phyloP scores from a whole-genome alignment of 2,113 vertebrate genomes.

The Anhinga anhinga region DNA sequence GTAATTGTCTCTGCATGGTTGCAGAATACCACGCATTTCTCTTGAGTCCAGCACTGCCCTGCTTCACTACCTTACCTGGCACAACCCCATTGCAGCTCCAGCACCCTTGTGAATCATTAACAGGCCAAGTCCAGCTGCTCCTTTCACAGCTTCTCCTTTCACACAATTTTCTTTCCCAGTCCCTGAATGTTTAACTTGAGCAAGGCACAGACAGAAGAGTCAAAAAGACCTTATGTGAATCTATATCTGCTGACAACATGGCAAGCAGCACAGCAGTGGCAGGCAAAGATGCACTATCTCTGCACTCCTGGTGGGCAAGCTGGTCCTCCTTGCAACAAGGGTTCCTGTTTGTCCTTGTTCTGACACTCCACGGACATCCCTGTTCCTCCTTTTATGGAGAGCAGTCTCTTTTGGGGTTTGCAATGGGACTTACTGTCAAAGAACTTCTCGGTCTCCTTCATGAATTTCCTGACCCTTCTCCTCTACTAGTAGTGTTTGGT shows the following conservation, averaged over 20 bases:
- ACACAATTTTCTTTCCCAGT: background rate
- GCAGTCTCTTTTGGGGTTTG: background rate
- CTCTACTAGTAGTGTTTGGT: background rate
- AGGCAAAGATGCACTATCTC: background rate
- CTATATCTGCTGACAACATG: background rate
- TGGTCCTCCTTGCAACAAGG: background rate
- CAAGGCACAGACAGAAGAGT: background rate
- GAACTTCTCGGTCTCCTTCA: background rate
- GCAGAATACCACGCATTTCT: rapidly evolving
- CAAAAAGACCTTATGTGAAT: background rate
- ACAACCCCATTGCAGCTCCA: background rate
- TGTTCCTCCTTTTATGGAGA: background rate
- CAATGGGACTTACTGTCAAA: background rate
- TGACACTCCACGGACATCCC: background rate
- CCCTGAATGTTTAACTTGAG: background rate
- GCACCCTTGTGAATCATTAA: constrained; percentile 5
- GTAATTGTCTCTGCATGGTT: background rate
- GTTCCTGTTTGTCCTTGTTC: background rate
- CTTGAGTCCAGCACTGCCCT: background rate
- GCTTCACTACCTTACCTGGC: background rate
- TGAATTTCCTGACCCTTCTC: background rate
- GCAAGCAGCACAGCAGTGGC: background rate
- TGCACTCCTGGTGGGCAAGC: background rate
- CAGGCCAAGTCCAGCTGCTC: background rate
- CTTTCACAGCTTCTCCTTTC: background rate